Evolutionary conservation across 2,888 invertebrate species (phyloP).

Genomic region (Ophion obscuratus): DNA sequence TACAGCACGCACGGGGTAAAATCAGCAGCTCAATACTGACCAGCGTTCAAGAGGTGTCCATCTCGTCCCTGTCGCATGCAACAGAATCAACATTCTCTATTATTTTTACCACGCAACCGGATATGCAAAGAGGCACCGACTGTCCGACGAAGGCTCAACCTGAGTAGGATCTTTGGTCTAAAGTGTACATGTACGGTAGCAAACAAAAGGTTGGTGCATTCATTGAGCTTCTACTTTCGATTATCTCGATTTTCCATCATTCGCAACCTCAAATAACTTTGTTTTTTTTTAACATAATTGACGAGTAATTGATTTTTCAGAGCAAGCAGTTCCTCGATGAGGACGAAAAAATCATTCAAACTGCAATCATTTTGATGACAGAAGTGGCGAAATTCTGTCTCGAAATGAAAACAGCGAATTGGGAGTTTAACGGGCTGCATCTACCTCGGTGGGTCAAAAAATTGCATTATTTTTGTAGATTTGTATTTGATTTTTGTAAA

Average conservation of each 20-base stretch:
- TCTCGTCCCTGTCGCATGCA: conserved; percentile 82
- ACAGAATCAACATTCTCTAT: conserved; percentile 77
- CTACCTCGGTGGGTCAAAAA: too few relatives aligned
- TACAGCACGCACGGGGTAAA: conserved; percentile 50
- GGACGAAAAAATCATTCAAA: neutral
- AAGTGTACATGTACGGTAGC: neutral
- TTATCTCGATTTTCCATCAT: neutral
- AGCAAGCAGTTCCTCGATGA: neutral
- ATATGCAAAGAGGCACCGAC: conserved; percentile 23
- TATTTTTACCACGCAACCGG: conserved; percentile 57
- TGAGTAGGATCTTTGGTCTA: conserved; percentile 1
- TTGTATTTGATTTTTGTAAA: too few relatives aligned
- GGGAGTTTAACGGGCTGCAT: neutral
- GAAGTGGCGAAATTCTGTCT: neutral
- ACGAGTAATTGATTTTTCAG: neutral
- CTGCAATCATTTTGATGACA: neutral
- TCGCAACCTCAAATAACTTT: neutral
- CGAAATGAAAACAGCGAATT: neutral
- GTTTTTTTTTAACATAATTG: neutral
- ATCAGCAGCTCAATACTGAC: conserved; percentile 59
- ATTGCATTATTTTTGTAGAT: too few relatives aligned
- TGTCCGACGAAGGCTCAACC: conserved; percentile 20
- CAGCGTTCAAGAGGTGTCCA: conserved; percentile 67
- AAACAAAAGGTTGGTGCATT: neutral
- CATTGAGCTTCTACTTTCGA: neutral